Conservation (phyloP, 2,113 vertebrate genomes). For the Notothenia coriiceps region DNA sequence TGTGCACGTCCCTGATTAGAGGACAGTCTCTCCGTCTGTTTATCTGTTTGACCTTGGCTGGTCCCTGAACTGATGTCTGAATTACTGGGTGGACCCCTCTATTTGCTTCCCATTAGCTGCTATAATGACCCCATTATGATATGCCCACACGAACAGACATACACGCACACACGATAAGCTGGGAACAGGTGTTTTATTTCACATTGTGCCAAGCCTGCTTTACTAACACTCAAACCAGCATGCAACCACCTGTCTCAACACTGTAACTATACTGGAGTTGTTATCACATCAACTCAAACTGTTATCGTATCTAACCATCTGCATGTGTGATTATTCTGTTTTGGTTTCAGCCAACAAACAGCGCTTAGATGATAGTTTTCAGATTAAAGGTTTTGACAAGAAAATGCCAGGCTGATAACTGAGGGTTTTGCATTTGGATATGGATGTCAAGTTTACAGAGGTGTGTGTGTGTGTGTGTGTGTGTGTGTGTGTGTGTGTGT, state of each 20-base stretch:
- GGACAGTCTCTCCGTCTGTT: constrained; percentile 10
- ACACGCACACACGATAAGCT: constrained; percentile 51
- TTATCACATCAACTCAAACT: constrained; percentile 58
- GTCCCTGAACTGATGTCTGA: constrained; percentile 22
- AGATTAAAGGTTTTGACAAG: constrained; percentile 39
- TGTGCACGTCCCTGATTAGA: not conserved
- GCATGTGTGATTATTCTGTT: constrained; percentile 44
- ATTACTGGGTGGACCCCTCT: constrained; percentile 33
- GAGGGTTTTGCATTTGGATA: constrained; percentile 29
- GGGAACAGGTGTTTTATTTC: constrained; percentile 68
- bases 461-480: constrained; percentile 10
- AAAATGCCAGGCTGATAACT: constrained; percentile 35
- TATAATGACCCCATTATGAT: constrained; percentile 65
- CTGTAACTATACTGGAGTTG: constrained; percentile 6
- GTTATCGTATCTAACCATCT: constrained; percentile 51
- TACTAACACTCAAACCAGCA: constrained; percentile 43
- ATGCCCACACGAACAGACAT: constrained; percentile 31
- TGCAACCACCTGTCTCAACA: constrained; percentile 56
- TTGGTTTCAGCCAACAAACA: constrained; percentile 40
- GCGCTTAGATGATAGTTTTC: constrained; percentile 44
- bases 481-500: not conserved
- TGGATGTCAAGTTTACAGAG: constrained; percentile 27
- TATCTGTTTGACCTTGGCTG: constrained; percentile 46
- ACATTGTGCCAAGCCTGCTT: constrained; percentile 27
- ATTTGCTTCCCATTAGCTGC: constrained; percentile 41